Conservation (phyloP, 2,888 invertebrate genomes). For the Sympetrum striolatum region DNA sequence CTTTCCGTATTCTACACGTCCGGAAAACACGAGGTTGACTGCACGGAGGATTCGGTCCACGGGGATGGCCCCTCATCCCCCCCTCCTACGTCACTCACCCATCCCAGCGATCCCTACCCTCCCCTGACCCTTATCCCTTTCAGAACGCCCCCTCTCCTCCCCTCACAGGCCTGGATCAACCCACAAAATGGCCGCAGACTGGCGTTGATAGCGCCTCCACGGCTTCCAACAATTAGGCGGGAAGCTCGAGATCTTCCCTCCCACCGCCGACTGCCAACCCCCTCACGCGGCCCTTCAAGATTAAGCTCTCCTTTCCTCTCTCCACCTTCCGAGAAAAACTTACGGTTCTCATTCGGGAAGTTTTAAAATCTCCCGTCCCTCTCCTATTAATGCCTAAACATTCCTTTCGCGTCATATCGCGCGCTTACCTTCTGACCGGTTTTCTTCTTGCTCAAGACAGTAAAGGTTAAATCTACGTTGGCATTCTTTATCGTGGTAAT, state of each 20-base stretch:
- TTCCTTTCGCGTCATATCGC: not conserved
- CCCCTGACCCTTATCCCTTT: not conserved
- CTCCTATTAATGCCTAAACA: not conserved
- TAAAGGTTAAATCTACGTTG: not conserved
- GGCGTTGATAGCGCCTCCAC: not conserved
- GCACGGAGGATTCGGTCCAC: not conserved
- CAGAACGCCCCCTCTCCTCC: not conserved
- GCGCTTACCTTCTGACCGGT: too few relatives aligned
- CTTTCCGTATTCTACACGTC: not conserved
- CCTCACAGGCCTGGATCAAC: not conserved
- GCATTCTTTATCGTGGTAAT: not conserved
- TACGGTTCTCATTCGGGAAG: not conserved
- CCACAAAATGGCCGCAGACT: constrained; percentile 36
- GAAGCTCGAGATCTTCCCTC: not conserved
- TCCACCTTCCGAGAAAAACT: not conserved
- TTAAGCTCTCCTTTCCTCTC: not conserved
- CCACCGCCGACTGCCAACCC: not conserved
- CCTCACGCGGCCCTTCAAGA: not conserved
- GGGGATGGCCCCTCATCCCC: not conserved
- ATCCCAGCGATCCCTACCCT: not conserved
- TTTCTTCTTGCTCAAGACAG: not conserved
- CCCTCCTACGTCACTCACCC: not conserved
- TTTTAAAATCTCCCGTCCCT: not conserved
- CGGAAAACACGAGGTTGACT: constrained; percentile 17
- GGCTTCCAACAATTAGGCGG: not conserved